phyloP scores from a whole-genome alignment of 2,888 invertebrate species.

The Zaprionus lineosus region DNA sequence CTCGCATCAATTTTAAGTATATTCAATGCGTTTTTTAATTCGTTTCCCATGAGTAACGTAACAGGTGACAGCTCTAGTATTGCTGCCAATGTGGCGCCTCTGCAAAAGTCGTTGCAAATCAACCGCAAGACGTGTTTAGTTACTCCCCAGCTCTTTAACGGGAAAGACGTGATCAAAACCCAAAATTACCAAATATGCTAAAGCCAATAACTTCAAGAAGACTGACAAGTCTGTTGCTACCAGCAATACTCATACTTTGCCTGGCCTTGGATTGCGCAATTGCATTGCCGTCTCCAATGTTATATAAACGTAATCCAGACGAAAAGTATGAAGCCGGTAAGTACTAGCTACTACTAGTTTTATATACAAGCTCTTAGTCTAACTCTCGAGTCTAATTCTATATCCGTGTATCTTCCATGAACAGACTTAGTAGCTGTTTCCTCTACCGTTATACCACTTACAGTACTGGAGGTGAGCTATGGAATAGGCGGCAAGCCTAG shows the following conservation, averaged over 20 bases:
- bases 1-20: not conserved
- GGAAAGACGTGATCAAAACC: constrained; percentile 30
- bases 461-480: constrained; percentile 85
- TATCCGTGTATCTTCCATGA: not conserved
- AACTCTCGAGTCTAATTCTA: too few relatives aligned
- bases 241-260: constrained; percentile 36
- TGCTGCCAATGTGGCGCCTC: constrained; percentile 11
- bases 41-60: too few relatives aligned
- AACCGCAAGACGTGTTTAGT: constrained; percentile 32
- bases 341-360: too few relatives aligned
- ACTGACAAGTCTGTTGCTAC: constrained; percentile 14
- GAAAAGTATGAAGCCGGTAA: constrained; percentile 84
- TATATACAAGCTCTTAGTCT: too few relatives aligned
- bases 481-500: constrained; percentile 83
- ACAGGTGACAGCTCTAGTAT: not conserved
- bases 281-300: constrained; percentile 82
- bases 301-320: constrained; percentile 84
- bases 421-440: constrained; percentile 87
- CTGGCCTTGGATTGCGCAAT: constrained; percentile 52
- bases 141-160: constrained; percentile 10
- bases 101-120: constrained; percentile 5
- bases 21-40: not conserved
- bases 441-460: constrained; percentile 87
- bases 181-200: constrained; percentile 12
- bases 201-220: constrained; percentile 1